Evolutionary conservation across 2,888 invertebrate genomes (phyloP).

Genomic region (Acleris holmiana): DNA sequence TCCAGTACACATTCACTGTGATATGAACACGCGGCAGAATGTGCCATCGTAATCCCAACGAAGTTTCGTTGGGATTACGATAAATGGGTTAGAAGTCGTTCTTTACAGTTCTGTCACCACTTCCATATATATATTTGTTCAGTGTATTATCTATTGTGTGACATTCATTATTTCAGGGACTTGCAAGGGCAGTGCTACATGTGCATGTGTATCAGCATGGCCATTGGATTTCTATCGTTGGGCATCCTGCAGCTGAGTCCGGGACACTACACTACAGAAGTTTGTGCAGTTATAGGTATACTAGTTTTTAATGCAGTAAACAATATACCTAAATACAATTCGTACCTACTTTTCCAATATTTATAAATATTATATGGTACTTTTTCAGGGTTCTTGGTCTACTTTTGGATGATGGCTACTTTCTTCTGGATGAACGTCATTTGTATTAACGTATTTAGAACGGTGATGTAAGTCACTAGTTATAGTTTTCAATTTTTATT

Average conservation of each 20-base stretch:
- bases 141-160: no score
- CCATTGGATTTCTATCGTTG: conserved; percentile 83
- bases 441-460: conserved; percentile 87
- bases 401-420: conserved; percentile 86
- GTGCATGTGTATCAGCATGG: conserved; percentile 84
- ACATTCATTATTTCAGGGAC: conserved; percentile 64
- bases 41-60: no score
- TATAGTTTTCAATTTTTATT: background rate
- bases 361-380: background rate
- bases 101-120: no score
- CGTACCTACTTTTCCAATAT: background rate
- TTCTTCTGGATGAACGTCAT: conserved; percentile 90
- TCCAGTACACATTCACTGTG: no score
- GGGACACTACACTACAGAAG: conserved; percentile 53
- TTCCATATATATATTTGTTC: no score
- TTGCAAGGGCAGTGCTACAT: conserved; percentile 87
- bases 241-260: conserved; percentile 82
- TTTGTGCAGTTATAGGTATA: conserved; percentile 83
- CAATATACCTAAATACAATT: background rate
- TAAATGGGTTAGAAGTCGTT: no score
- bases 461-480: conserved; percentile 84
- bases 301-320: conserved; percentile 8
- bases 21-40: no score
- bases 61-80: no score
- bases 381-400: conserved; percentile 81